Evolutionary conservation across 2,113 vertebrate genomes (phyloP), one percentile per base, ranked within the genome.

Genomic region (Sapajus apella): DNA sequence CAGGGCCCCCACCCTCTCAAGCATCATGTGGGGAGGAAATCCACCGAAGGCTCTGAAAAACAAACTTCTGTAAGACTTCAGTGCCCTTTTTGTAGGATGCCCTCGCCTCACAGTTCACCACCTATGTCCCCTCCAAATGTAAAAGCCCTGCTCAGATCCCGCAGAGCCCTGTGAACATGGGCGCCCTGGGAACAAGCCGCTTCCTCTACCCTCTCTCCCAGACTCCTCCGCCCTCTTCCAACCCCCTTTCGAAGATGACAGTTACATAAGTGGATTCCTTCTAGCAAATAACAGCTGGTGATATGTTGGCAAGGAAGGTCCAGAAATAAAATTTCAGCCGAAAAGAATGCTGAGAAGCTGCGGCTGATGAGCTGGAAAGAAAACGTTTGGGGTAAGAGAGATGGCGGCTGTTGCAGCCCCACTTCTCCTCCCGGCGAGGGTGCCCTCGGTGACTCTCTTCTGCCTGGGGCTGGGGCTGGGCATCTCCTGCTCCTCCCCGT

Each of bases 351-450:
- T 27, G 18, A 20, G 50, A 47, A 8, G 45, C 2, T 21, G 23
- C 2, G 0, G 13, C 27, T 23, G 3, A 30, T 7, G 32, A 85
- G 45, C 43, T 3, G 13, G 75, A 11, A 8, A 27, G 58, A 18
- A 66, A 35, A n/a, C 35, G 1, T 10, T 9, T 40, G 27, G 83
- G 27, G 4, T 30, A n/a, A 43, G 18, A n/a, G 45, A 68, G 45
- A 50, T 23, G 1, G 10, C 4, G 1, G 25, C 7, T 1, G 6
- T 45, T 16, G 6, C 21, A 7, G 0, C 20, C 8, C 64, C 0
- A 27, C 72, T 20, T 35, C 40, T 45, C 8, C 18, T 27, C 5
- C 16, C 23, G 2, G 12, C 0, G 18, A 52, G 11, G 1, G 25
- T 1, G 6, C 21, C 21, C 58, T 79, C 8, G 40, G 30, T 70